Base-by-base conservation (phyloP, 2,797 vertebrate species). In the Gouania willdenowi region DNA sequence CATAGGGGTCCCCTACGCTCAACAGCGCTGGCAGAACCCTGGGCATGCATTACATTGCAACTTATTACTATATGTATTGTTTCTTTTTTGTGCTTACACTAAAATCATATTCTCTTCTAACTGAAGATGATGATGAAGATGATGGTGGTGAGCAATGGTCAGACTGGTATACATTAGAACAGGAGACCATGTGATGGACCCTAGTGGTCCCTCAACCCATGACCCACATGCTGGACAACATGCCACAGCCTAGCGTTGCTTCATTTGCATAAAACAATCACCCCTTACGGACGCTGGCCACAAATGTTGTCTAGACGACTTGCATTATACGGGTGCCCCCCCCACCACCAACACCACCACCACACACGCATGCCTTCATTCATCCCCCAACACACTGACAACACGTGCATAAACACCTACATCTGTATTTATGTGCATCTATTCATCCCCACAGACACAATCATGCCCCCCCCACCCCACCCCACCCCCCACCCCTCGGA, bases 191-290 rank as follows among this genome's bases (percentile, higher is more conserved):
- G n/a, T n/a, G n/a, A n/a, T n/a, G n/a, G n/a, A n/a, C n/a, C n/a
- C n/a, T n/a, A n/a, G n/a, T 30, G 51, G 59, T 60, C 26, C 9
- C 62, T 60, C 56, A 47, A 81, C 57, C 25, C 75, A 87, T 87
- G 79, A 85, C 51, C 36, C 62, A 69, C 81, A 85, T 79, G 76
- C 62, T 66, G 81, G 72, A 71, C 66, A 75, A 77, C 66, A 19
- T 83, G 85, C 87, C 86, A 83, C 82, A 40, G 54, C 60, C 72
- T n/a, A 79, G 81, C 72, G 69, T 80, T 46, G 84, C 68, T 83
- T 80, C 71, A 90, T 94, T 92, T 94, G 87, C 91, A 91, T 92
- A 88, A 91, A 91, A 89, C 88, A 90, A 89, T 93, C 92, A 90
- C 84, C 82, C 85, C 71, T 79, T 73, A 49, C 74, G 85, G 83